Evolutionary conservation across 2,113 vertebrate species (phyloP).

Genomic region (Corythaeola cristata): DNA sequence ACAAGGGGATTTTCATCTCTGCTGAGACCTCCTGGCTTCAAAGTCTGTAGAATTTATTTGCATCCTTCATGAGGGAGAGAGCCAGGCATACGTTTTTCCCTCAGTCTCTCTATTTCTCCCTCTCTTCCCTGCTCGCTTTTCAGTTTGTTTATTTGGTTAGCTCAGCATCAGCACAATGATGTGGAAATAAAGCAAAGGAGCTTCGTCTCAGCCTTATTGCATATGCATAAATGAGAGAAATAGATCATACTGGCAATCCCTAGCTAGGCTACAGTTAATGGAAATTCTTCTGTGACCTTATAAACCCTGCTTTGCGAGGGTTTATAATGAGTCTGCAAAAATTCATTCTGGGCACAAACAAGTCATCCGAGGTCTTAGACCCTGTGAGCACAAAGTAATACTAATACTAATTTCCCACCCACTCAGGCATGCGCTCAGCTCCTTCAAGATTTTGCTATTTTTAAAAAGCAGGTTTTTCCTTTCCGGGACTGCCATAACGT

Average conservation of each 20-base stretch:
- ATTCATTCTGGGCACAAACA: not conserved
- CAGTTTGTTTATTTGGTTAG: constrained; percentile 54
- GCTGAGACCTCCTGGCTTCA: not conserved
- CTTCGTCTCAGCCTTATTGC: constrained; percentile 8
- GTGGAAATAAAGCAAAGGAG: constrained; percentile 49
- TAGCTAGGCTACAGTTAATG: constrained; percentile 31
- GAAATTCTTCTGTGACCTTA: constrained; percentile 42
- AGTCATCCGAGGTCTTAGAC: constrained; percentile 24
- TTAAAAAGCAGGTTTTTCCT: not conserved
- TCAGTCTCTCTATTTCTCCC: not conserved
- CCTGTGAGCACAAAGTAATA: not conserved
- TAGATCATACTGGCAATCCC: constrained; percentile 32
- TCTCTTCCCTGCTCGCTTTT: not conserved
- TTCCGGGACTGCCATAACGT: not conserved
- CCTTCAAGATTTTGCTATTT: not conserved
- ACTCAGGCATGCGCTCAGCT: not conserved
- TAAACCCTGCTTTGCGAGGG: constrained; percentile 2
- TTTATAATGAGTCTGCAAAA: constrained; percentile 60
- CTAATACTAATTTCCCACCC: constrained; percentile 41
- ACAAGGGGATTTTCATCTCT: not conserved
- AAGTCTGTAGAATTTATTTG: not conserved
- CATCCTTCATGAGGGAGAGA: not conserved
- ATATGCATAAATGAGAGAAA: constrained; percentile 13
- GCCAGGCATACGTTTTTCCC: not conserved
- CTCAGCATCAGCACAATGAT: constrained; percentile 45